Base-by-base conservation (phyloP, 2,888 invertebrate species). In the Trisateles emortualis region DNA sequence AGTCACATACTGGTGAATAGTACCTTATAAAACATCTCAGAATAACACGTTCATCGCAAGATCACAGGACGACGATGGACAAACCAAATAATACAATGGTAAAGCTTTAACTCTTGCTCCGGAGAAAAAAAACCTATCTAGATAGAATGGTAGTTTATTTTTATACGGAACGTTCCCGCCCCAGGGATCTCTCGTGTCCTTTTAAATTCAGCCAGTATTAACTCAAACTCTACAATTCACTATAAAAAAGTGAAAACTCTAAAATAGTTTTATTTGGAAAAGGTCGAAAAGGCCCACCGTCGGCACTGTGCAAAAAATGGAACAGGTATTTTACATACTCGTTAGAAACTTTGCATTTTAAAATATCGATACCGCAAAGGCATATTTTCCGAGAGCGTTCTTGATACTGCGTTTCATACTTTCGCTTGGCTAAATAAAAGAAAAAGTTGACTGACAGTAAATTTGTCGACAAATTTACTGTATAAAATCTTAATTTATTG, bases 31-130 rank as follows among this genome's bases (percentile, higher is more conserved):
- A n/a, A n/a, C n/a, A n/a, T n/a, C n/a, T n/a, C n/a, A n/a, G n/a
- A n/a, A n/a, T n/a, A n/a, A n/a, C n/a, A n/a, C n/a, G n/a, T n/a
- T n/a, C n/a, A n/a, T n/a, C n/a, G n/a, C n/a, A n/a, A n/a, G n/a
- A n/a, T n/a, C n/a, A n/a, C n/a, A n/a, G n/a, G n/a, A n/a, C n/a
- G n/a, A n/a, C n/a, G n/a, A n/a, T n/a, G 52, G 49, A 52, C 38
- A 60, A 59, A 32, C 26, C 51, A 54, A 60, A 64, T 53, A 58
- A 17, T 16, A 22, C 11, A 42, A 26, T 19, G 29, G 17, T 17
- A 26, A 22, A 13, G 22, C 39, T 19, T 39, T 39, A 36, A 46
- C 38, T 47, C 36, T 42, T 32, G 24, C 36, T 47, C 19, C 6
- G n/a, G 13, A 16, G n/a, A 43, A 36, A n/a, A n/a, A 19, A 32